Base-by-base conservation (phyloP, 1,140 invertebrate species). In the Polypedilum pembai region DNA sequence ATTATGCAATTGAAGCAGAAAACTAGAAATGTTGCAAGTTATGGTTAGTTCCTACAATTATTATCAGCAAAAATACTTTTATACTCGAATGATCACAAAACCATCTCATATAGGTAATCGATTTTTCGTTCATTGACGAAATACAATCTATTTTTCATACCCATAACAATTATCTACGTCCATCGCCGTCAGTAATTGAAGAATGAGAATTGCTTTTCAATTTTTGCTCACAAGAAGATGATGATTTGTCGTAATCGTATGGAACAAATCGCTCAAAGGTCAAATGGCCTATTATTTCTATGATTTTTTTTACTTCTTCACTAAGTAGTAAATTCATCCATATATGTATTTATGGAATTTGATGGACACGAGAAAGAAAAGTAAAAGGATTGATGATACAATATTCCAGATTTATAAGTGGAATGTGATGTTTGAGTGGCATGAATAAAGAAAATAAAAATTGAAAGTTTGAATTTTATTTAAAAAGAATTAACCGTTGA, bases 201-300 rank as follows among this genome's bases (percentile, higher is more conserved):
- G 24, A 56, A 56, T 56, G 45, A n/a, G 45, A 56, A 56, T 56
- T n/a, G n/a, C 45, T 56, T 56, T 56, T 56, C 45, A 15, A 56
- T 56, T 56, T n/a, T 56, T 56, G 45, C n/a, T 56, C 15, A 56
- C 15, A n/a, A 56, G 45, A 12, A 56, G 12, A 69, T 20, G 65
- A 69, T 20, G 65, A 69, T 69, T 69, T 56, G 65, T 69, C 65
- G 12, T 69, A 69, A 69, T 69, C 65, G 65, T 18, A 20, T 69
- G 65, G 8, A 20, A 21, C 17, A 69, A 69, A 69, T 20, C 20
- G 17, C 17, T 20, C 65, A 69, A 69, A 69, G 65, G 65, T 69
- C 65, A 69, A 69, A 69, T 69, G 18, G 65, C 17, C 65, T 18
- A 69, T 69, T 69, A 69, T 69, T n/a, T 18, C n/a, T 8, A 66